A percentile compares a stretch with the other conserved stretches of the same genome.
phyloP scores from a whole-genome alignment of 1,140 invertebrate genomes.

The Physella acuta region DNA sequence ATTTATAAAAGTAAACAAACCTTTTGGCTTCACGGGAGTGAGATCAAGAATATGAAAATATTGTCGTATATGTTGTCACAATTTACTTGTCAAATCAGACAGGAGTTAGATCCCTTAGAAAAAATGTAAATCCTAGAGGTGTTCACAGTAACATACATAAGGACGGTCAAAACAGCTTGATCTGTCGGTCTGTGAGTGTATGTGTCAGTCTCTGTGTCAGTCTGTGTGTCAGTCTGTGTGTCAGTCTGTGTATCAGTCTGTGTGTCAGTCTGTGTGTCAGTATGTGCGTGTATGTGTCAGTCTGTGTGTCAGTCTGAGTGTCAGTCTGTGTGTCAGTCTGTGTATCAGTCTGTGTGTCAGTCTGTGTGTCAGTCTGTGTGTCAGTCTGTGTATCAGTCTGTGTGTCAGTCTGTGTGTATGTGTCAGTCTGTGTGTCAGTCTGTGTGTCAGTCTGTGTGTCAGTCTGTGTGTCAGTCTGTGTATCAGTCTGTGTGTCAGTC shows the following conservation, averaged over 20 bases:
- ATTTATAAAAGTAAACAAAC: too few relatives aligned
- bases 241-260: too few relatives aligned
- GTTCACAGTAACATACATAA: neutral
- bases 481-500: too few relatives aligned
- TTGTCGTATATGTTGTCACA: neutral
- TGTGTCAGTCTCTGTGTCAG: neutral
- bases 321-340: too few relatives aligned
- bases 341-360: too few relatives aligned
- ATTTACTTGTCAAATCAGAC: neutral
- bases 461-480: neutral
- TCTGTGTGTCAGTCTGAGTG: too few relatives aligned
- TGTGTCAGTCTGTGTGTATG: neutral
- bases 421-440: neutral
- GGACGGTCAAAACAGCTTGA: neutral
- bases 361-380: neutral
- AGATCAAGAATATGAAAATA: too few relatives aligned
- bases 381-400: too few relatives aligned
- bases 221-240: too few relatives aligned
- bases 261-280: too few relatives aligned
- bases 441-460: slow-evolving; percentile 1
- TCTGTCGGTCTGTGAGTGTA: neutral
- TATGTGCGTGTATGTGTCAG: too few relatives aligned
- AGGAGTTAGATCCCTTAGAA: neutral
- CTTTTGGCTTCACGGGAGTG: too few relatives aligned
- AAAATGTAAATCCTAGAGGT: neutral